Conservation (phyloP, 2,113 vertebrate genomes). For the Percopsis transmontana region DNA sequence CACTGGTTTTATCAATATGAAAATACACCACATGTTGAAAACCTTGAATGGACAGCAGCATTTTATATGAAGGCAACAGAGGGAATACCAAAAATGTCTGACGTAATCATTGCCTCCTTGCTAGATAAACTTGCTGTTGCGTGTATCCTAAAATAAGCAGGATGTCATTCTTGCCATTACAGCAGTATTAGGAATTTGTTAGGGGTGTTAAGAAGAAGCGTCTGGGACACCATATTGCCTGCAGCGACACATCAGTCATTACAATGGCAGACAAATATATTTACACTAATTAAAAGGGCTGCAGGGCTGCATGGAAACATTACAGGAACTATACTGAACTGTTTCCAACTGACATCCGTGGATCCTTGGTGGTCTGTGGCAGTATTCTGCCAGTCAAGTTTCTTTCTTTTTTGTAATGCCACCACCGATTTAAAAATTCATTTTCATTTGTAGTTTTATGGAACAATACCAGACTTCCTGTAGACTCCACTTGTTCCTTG, state of each 20-base stretch:
- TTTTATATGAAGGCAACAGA: neutral
- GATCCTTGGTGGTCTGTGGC: too few relatives aligned
- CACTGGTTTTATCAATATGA: too few relatives aligned
- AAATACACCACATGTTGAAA: too few relatives aligned
- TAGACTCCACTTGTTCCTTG: too few relatives aligned
- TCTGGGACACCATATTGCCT: neutral
- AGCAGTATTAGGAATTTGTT: neutral
- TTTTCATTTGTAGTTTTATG: too few relatives aligned
- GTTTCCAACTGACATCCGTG: too few relatives aligned
- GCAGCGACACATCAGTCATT: constrained; percentile 5
- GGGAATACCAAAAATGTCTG: neutral
- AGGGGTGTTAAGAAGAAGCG: neutral
- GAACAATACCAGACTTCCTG: too few relatives aligned
- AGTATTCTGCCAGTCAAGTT: too few relatives aligned
- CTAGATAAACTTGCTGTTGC: constrained; percentile 1
- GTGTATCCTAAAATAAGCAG: constrained; percentile 1
- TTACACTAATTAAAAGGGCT: neutral
- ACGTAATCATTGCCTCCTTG: neutral
- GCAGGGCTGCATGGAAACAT: neutral
- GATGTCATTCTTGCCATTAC: constrained; percentile 3
- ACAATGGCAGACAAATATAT: neutral
- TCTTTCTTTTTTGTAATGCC: too few relatives aligned
- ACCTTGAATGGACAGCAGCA: neutral
- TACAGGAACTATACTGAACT: neutral
- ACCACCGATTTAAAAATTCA: too few relatives aligned